Conservation (phyloP, 1,140 invertebrate genomes). For the Hyles vespertilio region DNA sequence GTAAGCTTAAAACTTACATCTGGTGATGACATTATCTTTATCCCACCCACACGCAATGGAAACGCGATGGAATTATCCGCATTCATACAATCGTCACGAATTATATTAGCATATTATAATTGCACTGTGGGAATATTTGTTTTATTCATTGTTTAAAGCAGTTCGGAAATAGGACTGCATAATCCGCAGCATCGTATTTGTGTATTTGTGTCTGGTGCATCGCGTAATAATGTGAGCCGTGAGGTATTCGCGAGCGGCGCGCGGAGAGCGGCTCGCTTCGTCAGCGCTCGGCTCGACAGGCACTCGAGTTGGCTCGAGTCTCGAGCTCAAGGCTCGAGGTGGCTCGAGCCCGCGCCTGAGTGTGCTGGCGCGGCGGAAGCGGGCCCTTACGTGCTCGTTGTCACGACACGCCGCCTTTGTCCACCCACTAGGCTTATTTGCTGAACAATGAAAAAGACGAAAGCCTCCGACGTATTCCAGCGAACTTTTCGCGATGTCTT, state of each 20-base stretch:
- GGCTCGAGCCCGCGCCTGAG: slow-evolving; percentile 42
- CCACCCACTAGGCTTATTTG: slow-evolving; percentile 71
- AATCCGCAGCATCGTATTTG: slow-evolving; percentile 46
- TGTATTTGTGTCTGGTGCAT: slow-evolving; percentile 37
- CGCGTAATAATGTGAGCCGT: slow-evolving; percentile 42
- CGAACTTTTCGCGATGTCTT: slow-evolving; percentile 30
- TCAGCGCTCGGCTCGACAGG: slow-evolving; percentile 62
- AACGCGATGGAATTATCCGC: too few species aligned
- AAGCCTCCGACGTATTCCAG: slow-evolving; percentile 56
- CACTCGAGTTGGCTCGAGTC: slow-evolving; percentile 47
- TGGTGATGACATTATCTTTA: too few species aligned
- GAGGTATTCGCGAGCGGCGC: too few species aligned
- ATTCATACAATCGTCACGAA: too few species aligned
- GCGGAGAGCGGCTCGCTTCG: slow-evolving; percentile 34
- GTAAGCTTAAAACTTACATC: not conserved
- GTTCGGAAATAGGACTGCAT: slow-evolving; percentile 6
- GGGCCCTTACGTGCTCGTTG: slow-evolving; percentile 65
- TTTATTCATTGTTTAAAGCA: slow-evolving; percentile 16
- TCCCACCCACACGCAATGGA: too few species aligned
- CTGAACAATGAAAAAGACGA: slow-evolving; percentile 71
- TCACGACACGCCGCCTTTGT: slow-evolving; percentile 68
- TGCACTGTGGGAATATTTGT: too few species aligned
- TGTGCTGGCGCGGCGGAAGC: slow-evolving; percentile 70
- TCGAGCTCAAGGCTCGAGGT: slow-evolving; percentile 43
- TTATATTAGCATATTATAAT: too few species aligned